Conservation (phyloP, 2,113 vertebrate genomes). For the Myotis brandtii region DNA sequence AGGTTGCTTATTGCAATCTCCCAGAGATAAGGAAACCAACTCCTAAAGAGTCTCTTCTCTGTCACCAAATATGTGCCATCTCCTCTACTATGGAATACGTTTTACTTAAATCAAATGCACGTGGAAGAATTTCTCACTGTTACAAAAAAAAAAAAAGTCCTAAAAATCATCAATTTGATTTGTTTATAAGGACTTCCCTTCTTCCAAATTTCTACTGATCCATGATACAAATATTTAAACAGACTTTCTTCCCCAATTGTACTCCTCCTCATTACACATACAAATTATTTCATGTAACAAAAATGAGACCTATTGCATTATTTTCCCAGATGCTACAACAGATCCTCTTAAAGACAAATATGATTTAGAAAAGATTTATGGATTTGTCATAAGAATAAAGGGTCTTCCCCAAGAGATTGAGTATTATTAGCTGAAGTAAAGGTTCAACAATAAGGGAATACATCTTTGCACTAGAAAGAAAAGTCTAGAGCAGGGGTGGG, state of each 20-base stretch:
- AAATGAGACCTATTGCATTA: not conserved
- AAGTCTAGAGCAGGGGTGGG: not conserved
- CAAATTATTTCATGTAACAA: not conserved
- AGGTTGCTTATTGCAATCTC: not conserved
- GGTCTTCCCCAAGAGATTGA: not conserved
- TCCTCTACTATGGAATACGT: not conserved
- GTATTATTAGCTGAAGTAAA: not conserved
- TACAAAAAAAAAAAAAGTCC: not conserved
- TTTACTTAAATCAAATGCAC: constrained; percentile 32
- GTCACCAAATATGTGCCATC: not conserved
- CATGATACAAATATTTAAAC: not conserved
- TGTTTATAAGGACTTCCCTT: not conserved
- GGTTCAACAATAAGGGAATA: not conserved
- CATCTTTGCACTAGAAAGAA: not conserved
- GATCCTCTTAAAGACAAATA: not conserved
- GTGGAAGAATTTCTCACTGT: not conserved
- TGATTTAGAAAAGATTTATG: not conserved
- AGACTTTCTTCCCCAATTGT: not conserved
- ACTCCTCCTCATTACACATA: not conserved
- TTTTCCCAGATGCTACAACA: not conserved
- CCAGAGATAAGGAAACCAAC: not conserved
- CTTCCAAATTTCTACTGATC: not conserved
- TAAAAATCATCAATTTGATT: not conserved
- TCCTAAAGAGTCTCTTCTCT: not conserved
- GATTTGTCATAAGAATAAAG: not conserved